Evolutionary conservation across 2,797 vertebrate species (phyloP).

Genomic region (Spinus olivaceus): DNA sequence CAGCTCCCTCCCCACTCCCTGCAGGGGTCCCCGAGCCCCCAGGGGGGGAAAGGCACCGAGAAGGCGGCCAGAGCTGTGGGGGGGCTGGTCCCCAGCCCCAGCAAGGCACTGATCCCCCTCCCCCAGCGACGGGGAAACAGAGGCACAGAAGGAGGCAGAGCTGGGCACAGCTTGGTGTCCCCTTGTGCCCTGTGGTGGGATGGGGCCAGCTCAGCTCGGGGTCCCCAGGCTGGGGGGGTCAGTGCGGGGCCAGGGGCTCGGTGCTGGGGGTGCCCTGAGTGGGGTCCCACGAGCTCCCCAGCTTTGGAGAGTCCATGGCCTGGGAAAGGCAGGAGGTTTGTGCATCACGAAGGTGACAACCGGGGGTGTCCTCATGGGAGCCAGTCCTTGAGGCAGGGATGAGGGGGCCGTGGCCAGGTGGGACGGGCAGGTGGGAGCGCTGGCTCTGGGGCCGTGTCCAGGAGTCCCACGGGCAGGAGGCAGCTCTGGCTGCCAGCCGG

Average conservation of each 20-base stretch:
- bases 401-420: accelerated
- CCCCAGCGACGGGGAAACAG: not conserved
- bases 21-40: not conserved
- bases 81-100: not conserved
- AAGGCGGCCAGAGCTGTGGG: not conserved
- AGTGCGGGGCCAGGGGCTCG: accelerated
- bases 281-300: not conserved
- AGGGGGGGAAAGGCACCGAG: not conserved
- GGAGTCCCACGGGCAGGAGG: not conserved
- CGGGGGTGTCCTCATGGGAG: not conserved
- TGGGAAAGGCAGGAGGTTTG: accelerated
- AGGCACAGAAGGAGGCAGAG: not conserved
- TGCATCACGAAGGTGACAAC: not conserved
- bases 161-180: not conserved
- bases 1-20: not conserved
- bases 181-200: not conserved
- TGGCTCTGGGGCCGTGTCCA: not conserved
- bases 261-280: not conserved
- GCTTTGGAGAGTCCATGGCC: not conserved
- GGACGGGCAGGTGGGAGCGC: not conserved
- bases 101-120: not conserved
- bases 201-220: not conserved
- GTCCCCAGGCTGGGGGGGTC: not conserved
- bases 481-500: not conserved
- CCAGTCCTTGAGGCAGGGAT: not conserved